Base-by-base conservation (phyloP, 2,797 vertebrate genomes). In the Danio choprae region DNA sequence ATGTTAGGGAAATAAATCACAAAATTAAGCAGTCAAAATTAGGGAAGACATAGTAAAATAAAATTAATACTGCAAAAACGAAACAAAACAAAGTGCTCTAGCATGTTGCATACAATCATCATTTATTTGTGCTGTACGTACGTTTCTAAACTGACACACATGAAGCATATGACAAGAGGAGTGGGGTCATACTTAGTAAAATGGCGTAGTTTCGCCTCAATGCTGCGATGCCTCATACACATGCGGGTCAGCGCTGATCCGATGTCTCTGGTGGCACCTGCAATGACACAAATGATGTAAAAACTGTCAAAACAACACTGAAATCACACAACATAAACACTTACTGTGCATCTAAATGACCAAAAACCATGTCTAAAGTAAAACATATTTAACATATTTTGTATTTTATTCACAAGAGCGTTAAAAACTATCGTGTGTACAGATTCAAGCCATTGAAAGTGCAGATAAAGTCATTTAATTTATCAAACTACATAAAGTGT, bases 151-250 rank as follows among this genome's bases (percentile, higher is more conserved):
- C 16, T 40, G 36, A 18, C 15, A 59, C 58, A 53, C 43, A 65
- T 48, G 12, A 64, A 72, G 15, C 10, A 22, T 48, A 36, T 6
- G 64, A 67, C 22, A 58, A 15, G 11, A n/a, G 51, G 3, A 48
- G 9, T 4, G 4, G 82, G 53, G 3, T 12, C 96, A 93, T 91
- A 98, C 97, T 97, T 98, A 87, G 97, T 98, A 92, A 98, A 98
- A 89, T 98, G 96, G 55, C 97, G 94, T 79, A 98, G 96, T 90
- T 98, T 98, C 88, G 96, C 94, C 91, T 98, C 97, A 1, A 98
- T 98, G 93, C 97, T 98, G 88, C 96, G 96, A 89, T 98, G 97
- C 82, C 97, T 93, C 97, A 98, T 98, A 88, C 97, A 98, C 97
- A 98, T 98, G 80, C 97, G 95, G 84, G 97, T 98, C 86, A 98